Base-by-base conservation (phyloP, 1,140 invertebrate genomes). In the Physella acuta region DNA sequence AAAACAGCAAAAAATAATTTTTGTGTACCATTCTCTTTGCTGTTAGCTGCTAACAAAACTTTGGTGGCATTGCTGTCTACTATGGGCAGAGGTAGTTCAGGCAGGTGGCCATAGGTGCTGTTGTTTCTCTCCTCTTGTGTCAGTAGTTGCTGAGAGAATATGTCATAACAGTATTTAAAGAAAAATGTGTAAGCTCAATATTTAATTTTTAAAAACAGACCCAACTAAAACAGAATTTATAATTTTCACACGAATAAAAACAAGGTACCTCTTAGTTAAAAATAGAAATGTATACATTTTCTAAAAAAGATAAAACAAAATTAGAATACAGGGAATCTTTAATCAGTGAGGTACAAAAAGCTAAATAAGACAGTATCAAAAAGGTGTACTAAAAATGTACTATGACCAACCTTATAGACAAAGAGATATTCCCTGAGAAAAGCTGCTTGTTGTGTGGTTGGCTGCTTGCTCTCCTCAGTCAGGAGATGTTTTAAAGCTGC, bases 381-480 rank as follows among this genome's bases (percentile, higher is more conserved):
- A n/a, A n/a, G n/a, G n/a, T n/a, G n/a, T n/a, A n/a, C n/a, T n/a
- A n/a, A n/a, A n/a, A n/a, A n/a, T n/a, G n/a, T n/a, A 59, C 4
- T 20, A 59, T 16, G 5, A 36, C 59, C 26, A 83, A 93, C 91
- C 86, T 91, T 90, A 76, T 92, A 90, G 33, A 91, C 91, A 76
- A 91, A 88, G 71, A 97, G 88, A 86, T 94, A 97, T 86, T 97
- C 94, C 76, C 92, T 89, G 8, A 97, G 87, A 86, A 94, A 95
- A 70, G 90, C 89, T 59, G 90, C 88, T 86, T 97, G 94, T 78
- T 96, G 94, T 65, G 88, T 70, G 44, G 78, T 75, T 55, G 80
- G 77, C 73, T 86, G 84, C 61, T 90, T 89, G 77, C 92, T 93
- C 28, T 89, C 87, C 20, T 90, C 90, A 68, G 89, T 90, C 8